A percentile compares a stretch with the other conserved stretches of the same genome.
Conservation (phyloP, 2,797 vertebrate genomes). For the Lates japonicus region DNA sequence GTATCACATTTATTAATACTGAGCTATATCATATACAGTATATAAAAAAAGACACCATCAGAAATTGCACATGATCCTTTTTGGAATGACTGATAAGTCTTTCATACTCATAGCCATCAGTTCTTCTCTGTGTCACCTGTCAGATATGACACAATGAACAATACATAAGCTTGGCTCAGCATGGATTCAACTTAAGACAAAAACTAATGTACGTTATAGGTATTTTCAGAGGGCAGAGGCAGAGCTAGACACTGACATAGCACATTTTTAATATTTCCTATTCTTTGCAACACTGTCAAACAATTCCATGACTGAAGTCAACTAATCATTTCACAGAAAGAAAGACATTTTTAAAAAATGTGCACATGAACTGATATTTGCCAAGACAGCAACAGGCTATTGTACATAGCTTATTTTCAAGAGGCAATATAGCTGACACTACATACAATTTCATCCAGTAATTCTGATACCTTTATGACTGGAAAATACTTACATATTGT, state of each 20-base stretch:
- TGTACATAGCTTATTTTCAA: slow-evolving; percentile 48
- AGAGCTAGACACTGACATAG: slow-evolving; percentile 19
- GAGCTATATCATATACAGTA: slow-evolving; percentile 39
- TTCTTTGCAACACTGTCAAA: slow-evolving; percentile 24
- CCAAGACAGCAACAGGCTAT: slow-evolving; percentile 24
- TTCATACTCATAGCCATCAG: slow-evolving; percentile 27
- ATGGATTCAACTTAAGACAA: slow-evolving; percentile 13
- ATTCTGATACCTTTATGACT: slow-evolving; percentile 18
- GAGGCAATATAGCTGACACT: slow-evolving; percentile 52
- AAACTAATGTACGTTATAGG: slow-evolving; percentile 6
- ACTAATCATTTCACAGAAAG: slow-evolving; percentile 30
- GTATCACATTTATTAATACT: slow-evolving; percentile 37
- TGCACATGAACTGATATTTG: slow-evolving; percentile 30
- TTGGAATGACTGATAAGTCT: slow-evolving; percentile 62
- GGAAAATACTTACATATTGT: slow-evolving; percentile 13
- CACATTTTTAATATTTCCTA: slow-evolving; percentile 32
- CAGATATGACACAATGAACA: slow-evolving; percentile 56
- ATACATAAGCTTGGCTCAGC: slow-evolving; percentile 47
- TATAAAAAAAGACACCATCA: slow-evolving; percentile 64
- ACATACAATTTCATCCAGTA: slow-evolving; percentile 16
- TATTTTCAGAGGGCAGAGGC: slow-evolving; percentile 41
- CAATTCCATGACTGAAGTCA: slow-evolving; percentile 26
- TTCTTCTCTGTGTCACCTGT: slow-evolving; percentile 33
- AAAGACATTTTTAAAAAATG: slow-evolving; percentile 16
- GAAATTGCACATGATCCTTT: slow-evolving; percentile 68